These are phyloP conservation scores for Eremophila alpestris DNA, from an alignment of 2,797 vertebrate genomes.

Conservation along the genomic window DNA sequence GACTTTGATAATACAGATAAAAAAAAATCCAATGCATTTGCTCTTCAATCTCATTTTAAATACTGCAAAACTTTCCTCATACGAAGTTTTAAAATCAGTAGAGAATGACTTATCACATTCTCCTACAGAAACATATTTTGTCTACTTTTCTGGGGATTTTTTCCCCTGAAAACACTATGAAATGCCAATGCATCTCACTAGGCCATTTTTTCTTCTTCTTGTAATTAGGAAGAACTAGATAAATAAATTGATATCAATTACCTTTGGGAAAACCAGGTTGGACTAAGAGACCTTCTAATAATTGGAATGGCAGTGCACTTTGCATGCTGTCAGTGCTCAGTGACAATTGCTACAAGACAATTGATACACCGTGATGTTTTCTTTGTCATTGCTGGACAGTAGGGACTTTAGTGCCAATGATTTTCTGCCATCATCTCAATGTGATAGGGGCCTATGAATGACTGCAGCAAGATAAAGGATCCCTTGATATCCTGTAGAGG, in stretches of 20 bases:
- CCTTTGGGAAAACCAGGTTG: conserved; percentile 54
- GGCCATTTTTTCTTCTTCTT: conserved; percentile 4
- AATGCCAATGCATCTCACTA: conserved; percentile 19
- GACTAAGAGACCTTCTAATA: conserved; percentile 56
- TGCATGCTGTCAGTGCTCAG: conserved; percentile 47
- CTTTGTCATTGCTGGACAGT: conserved; percentile 74
- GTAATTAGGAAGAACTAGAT: conserved; percentile 63
- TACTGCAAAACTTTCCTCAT: conserved; percentile 52
- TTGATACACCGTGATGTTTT: conserved; percentile 54
- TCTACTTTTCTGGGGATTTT: conserved; percentile 8
- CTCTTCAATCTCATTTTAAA: conserved; percentile 67
- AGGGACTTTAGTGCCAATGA: conserved; percentile 71
- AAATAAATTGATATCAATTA: conserved; percentile 66
- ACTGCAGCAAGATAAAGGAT: conserved; percentile 68
- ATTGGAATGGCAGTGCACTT: conserved; percentile 61
- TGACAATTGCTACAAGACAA: conserved; percentile 63
- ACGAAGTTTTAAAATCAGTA: conserved; percentile 56
- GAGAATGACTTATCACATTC: conserved; percentile 31
- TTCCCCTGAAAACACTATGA: conserved; percentile 14
- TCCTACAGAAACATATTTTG: conserved; percentile 30
- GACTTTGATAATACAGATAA: conserved; percentile 72
- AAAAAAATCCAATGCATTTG: conserved; percentile 47
- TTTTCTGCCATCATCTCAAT: conserved; percentile 78
- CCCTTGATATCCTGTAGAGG: conserved; percentile 35
- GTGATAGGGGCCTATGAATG: conserved; percentile 69